phyloP scores from a whole-genome alignment of 1,140 invertebrate genomes.

The Brevipalpus yothersi region DNA sequence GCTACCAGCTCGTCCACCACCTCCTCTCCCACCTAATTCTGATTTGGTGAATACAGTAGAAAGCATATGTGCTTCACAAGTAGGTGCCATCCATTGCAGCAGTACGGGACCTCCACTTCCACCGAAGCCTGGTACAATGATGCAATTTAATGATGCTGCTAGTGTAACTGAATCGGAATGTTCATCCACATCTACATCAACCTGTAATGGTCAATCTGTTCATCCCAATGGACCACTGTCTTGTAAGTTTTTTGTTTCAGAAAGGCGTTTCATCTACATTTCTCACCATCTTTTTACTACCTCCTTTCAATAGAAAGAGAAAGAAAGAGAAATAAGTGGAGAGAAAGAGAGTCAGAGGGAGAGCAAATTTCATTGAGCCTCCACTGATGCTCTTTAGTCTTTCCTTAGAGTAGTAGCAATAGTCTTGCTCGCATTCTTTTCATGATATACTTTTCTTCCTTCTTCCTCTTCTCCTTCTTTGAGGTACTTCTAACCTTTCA shows the following conservation, averaged over 20 bases:
- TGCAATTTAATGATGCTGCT: not conserved
- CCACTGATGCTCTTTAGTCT: no score
- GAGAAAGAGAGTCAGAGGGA: no score
- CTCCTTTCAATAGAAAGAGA: no score
- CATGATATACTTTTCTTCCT: not conserved
- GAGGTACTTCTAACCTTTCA: not conserved
- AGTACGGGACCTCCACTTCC: not conserved
- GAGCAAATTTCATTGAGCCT: no score
- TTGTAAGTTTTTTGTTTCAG: not conserved
- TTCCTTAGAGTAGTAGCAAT: no score
- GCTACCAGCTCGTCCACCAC: not conserved
- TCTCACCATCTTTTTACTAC: no score
- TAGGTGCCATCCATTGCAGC: slow-evolving; percentile 9
- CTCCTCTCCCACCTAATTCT: slow-evolving; percentile 2
- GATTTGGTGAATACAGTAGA: slow-evolving; percentile 15
- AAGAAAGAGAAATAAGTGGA: no score
- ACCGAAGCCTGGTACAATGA: not conserved
- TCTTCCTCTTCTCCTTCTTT: not conserved
- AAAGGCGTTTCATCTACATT: no score
- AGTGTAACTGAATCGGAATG: not conserved
- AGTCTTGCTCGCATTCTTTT: not conserved
- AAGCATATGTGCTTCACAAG: slow-evolving; percentile 14
- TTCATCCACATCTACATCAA: not conserved
- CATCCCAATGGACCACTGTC: not conserved
- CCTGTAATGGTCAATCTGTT: not conserved